Percentiles rank a stretch among this genome's conserved stretches.
phyloP scores from a whole-genome alignment of 2,888 invertebrate species.

The Pecten maximus region DNA sequence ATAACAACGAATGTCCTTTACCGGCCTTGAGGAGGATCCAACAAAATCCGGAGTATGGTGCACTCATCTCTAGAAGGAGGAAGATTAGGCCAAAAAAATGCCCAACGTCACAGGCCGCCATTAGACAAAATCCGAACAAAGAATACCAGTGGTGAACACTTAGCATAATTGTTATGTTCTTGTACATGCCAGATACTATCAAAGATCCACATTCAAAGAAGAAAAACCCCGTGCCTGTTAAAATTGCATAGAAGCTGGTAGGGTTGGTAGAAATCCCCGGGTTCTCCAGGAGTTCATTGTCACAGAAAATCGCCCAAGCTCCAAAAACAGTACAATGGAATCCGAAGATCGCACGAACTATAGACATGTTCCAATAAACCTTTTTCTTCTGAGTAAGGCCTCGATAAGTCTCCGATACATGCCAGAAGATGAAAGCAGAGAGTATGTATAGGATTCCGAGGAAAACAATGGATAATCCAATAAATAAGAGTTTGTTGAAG shows the following conservation, averaged over 20 bases:
- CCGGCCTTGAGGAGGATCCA: slow-evolving; percentile 78
- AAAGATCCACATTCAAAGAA: slow-evolving; percentile 75
- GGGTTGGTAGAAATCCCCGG: slow-evolving; percentile 70
- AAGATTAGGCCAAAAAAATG: slow-evolving; percentile 73
- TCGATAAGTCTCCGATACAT: slow-evolving; percentile 60
- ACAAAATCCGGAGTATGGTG: slow-evolving; percentile 77
- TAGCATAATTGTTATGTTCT: slow-evolving; percentile 67
- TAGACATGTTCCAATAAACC: slow-evolving; percentile 76
- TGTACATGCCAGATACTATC: slow-evolving; percentile 71
- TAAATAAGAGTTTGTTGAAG: slow-evolving; percentile 58
- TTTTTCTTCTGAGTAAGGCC: slow-evolving; percentile 70
- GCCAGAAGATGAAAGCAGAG: slow-evolving; percentile 57
- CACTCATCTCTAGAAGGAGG: slow-evolving; percentile 77
- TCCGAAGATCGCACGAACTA: slow-evolving; percentile 74
- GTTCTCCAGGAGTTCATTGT: slow-evolving; percentile 68
- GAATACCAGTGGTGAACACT: slow-evolving; percentile 76
- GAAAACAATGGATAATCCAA: slow-evolving; percentile 61
- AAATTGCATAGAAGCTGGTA: slow-evolving; percentile 69
- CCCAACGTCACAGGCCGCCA: slow-evolving; percentile 61
- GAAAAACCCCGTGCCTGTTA: slow-evolving; percentile 74
- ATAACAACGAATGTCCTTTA: slow-evolving; percentile 68
- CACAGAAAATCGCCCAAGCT: slow-evolving; percentile 69
- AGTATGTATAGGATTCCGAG: slow-evolving; percentile 60
- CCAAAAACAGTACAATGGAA: slow-evolving; percentile 68
- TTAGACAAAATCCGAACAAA: slow-evolving; percentile 66